These are phyloP conservation scores for Melinopterus prodromus DNA, from an alignment of 2,888 invertebrate genomes.

Conservation along the genomic window DNA sequence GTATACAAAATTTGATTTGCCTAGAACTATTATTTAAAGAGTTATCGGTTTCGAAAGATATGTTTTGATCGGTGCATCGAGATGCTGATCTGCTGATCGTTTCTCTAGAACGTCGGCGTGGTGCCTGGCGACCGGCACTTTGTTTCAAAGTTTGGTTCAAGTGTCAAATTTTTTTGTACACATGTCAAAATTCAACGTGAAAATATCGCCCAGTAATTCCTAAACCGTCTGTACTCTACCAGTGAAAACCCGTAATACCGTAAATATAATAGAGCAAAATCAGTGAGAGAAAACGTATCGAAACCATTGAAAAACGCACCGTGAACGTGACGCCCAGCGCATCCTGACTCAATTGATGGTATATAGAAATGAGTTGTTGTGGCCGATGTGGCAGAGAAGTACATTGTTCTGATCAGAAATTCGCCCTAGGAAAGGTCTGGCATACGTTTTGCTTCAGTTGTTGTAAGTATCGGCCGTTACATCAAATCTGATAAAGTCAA, in stretches of 20 bases:
- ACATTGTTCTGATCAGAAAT: conserved; percentile 55
- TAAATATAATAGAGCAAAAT: background rate
- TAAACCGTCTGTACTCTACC: conserved; percentile 15
- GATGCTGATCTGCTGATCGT: background rate
- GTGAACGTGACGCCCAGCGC: background rate
- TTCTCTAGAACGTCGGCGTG: background rate
- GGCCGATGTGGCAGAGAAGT: conserved; percentile 57
- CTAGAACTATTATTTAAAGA: too few species aligned
- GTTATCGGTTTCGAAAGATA: too few species aligned
- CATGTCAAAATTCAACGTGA: conserved; percentile 38
- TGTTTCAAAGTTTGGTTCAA: background rate
- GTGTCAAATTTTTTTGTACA: background rate
- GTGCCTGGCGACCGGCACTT: background rate
- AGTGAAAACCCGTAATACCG: background rate
- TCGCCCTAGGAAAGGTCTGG: conserved; percentile 57
- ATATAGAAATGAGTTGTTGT: conserved; percentile 45
- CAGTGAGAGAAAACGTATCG: background rate
- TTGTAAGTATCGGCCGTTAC: conserved; percentile 49
- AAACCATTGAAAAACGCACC: background rate
- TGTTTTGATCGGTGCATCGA: too few species aligned
- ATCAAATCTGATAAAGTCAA: background rate
- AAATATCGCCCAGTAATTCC: background rate
- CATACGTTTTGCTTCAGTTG: conserved; percentile 59
- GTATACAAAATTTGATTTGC: too few species aligned
- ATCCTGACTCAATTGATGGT: conserved; percentile 21